Conservation (phyloP, 1,140 invertebrate species). For the Diorhabda sublineata region DNA sequence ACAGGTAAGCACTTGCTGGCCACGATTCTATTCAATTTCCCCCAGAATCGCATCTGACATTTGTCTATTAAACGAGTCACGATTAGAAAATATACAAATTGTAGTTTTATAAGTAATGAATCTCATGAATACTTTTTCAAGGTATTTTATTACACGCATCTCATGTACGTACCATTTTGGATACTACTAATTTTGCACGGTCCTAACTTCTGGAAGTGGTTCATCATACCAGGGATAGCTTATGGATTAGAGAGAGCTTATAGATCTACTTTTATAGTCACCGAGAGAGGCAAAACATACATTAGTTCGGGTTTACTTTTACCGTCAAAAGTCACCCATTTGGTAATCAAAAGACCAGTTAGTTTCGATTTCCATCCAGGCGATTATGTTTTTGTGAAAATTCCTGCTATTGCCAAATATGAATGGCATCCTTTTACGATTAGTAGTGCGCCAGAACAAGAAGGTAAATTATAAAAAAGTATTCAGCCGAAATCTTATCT, state of each 20-base stretch:
- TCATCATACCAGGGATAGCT: conserved; percentile 74
- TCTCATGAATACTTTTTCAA: conserved; percentile 40
- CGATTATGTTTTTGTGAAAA: conserved; percentile 92
- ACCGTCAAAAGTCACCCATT: conserved; percentile 80
- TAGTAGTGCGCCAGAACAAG: conserved; percentile 90
- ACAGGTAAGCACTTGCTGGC: neutral
- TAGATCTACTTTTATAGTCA: conserved; percentile 60
- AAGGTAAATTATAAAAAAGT: conserved; percentile 55
- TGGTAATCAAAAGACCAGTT: conserved; percentile 79
- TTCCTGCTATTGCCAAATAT: conserved; percentile 86
- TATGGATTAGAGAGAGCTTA: conserved; percentile 76
- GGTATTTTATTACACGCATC: conserved; percentile 94
- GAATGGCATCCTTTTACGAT: conserved; percentile 99
- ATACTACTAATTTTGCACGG: conserved; percentile 80
- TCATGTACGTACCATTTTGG: conserved; percentile 88
- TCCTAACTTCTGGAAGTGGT: conserved; percentile 96
- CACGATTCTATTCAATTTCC: neutral
- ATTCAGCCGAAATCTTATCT: too few species aligned
- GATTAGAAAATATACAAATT: neutral
- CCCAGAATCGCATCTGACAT: neutral
- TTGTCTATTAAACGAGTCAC: neutral
- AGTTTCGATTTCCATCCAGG: conserved; percentile 88
- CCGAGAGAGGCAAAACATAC: conserved; percentile 73
- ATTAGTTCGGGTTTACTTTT: conserved; percentile 81
- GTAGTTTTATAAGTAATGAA: neutral